A percentile compares a stretch with the other conserved stretches of the same genome.
Evolutionary conservation across 2,113 vertebrate genomes (phyloP).

Genomic region (Desmodus rotundus): DNA sequence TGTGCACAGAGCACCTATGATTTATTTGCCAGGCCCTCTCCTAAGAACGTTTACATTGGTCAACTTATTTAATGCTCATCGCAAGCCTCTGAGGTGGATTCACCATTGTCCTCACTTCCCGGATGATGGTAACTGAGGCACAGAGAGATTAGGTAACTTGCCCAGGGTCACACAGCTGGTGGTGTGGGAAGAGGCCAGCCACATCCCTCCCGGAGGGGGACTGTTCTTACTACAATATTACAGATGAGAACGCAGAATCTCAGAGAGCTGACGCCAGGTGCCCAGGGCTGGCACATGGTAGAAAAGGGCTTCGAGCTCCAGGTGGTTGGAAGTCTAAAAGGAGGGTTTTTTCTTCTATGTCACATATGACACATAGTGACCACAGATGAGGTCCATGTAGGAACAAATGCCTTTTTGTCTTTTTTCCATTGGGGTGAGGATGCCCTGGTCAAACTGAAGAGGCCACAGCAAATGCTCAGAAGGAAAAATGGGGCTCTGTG

Average conservation of each 20-base stretch:
- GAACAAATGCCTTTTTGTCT: not conserved
- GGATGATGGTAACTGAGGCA: not conserved
- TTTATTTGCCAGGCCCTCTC: not conserved
- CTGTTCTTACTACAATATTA: not conserved
- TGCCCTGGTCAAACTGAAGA: not conserved
- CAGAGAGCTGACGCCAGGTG: not conserved
- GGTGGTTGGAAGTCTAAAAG: not conserved
- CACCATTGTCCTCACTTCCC: not conserved
- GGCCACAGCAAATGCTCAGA: not conserved
- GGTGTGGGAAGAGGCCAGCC: not conserved
- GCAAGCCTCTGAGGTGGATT: rapidly evolving
- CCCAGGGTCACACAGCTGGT: not conserved
- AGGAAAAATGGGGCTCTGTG: not conserved
- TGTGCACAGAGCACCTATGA: rapidly evolving
- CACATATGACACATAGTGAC: rapidly evolving
- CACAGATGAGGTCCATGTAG: not conserved
- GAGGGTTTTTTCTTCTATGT: not conserved
- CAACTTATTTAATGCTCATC: not conserved
- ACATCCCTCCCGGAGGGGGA: not conserved
- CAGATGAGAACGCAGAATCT: not conserved
- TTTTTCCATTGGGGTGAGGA: not conserved
- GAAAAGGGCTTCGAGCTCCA: not conserved
- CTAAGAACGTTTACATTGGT: not conserved
- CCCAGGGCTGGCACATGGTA: not conserved
- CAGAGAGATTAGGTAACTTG: not conserved